Percentiles rank a stretch among this genome's conserved stretches.
These are phyloP conservation scores for Pangasius sanitwongsei DNA, from an alignment of 2,797 vertebrate genomes.

Conservation along the genomic window DNA sequence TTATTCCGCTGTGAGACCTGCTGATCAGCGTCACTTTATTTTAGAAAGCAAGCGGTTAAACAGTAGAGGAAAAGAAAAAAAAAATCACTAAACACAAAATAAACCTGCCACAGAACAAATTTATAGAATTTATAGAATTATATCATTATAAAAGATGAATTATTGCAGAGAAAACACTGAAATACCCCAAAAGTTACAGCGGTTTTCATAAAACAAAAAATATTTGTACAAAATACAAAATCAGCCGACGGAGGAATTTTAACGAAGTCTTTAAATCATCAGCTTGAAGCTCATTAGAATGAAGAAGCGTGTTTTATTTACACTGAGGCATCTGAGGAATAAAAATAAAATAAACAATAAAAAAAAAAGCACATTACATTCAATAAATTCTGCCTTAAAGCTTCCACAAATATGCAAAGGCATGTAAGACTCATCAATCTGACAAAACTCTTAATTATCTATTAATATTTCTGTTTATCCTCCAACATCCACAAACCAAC, in stretches of 20 bases:
- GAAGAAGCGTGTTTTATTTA: slow-evolving; percentile 24
- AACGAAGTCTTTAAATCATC: neutral
- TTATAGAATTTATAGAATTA: slow-evolving; percentile 60
- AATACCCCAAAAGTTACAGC: slow-evolving; percentile 75
- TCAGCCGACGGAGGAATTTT: slow-evolving; percentile 37
- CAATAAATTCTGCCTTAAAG: neutral
- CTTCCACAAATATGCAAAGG: neutral
- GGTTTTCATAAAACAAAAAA: slow-evolving; percentile 52
- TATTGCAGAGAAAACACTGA: slow-evolving; percentile 79
- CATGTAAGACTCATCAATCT: neutral
- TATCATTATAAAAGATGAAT: slow-evolving; percentile 76
- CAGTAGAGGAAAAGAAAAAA: slow-evolving; percentile 69
- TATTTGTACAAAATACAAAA: slow-evolving; percentile 78
- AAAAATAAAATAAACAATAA: neutral
- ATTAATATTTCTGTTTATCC: neutral
- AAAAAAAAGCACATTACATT: neutral
- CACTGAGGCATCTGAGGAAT: neutral
- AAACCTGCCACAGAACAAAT: slow-evolving; percentile 74
- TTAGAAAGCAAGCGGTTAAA: slow-evolving; percentile 78
- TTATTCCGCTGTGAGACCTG: neutral
- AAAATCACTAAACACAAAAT: slow-evolving; percentile 65
- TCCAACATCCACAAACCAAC: neutral
- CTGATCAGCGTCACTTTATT: slow-evolving; percentile 75
- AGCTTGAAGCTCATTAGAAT: neutral
- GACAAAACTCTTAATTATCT: neutral